phyloP scores from a whole-genome alignment of 2,113 vertebrate genomes.

The Ranitomeya variabilis region DNA sequence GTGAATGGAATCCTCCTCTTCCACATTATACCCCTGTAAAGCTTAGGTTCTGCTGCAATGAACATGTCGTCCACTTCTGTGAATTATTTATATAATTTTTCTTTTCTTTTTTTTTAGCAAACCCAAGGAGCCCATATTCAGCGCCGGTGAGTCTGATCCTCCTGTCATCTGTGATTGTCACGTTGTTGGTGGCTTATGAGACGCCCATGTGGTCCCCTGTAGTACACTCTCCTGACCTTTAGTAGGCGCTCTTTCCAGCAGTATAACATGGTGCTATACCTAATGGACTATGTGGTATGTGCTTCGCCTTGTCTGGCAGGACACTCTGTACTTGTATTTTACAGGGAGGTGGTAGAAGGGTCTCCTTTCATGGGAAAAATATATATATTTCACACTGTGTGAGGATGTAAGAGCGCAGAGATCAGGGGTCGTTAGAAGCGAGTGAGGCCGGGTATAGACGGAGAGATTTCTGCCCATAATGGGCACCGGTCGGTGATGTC shows the following conservation, averaged over 20 bases:
- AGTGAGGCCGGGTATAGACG: too few species aligned
- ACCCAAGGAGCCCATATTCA: slow-evolving; percentile 96
- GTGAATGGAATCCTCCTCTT: neutral
- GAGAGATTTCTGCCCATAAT: too few species aligned
- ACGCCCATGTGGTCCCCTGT: neutral
- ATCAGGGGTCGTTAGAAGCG: too few species aligned
- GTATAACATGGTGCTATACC: neutral
- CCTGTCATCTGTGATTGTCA: neutral
- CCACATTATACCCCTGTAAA: too few species aligned
- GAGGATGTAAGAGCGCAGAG: too few species aligned
- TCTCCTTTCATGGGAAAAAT: too few species aligned
- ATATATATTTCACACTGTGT: too few species aligned
- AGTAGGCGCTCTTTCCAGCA: neutral
- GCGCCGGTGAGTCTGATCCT: slow-evolving; percentile 83
- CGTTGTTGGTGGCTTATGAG: neutral
- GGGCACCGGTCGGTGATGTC: too few species aligned
- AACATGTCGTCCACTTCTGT: neutral
- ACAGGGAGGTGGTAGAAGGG: too few species aligned
- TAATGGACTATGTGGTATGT: neutral
- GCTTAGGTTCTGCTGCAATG: too few species aligned
- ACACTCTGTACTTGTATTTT: neutral
- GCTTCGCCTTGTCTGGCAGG: neutral
- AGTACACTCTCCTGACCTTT: neutral
- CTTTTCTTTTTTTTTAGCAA: slow-evolving; percentile 80
- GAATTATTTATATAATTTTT: neutral